A percentile compares a stretch with the other conserved stretches of the same genome.
Conservation (phyloP, 2,113 vertebrate genomes). For the Oreochromis niloticus region DNA sequence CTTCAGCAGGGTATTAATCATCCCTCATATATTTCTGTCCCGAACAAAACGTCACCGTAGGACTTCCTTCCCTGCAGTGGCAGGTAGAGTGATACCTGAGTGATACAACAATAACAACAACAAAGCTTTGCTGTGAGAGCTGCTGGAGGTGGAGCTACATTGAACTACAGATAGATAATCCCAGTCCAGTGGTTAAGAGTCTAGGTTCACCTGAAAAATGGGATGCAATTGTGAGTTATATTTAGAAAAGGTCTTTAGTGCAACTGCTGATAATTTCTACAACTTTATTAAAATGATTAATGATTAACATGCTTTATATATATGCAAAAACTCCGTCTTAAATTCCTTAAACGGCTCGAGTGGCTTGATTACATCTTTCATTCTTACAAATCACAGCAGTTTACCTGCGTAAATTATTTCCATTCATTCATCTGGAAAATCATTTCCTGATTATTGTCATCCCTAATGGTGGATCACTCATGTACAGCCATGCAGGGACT, state of each 20-base stretch:
- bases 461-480: background rate
- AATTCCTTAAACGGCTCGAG: background rate
- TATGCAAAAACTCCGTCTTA: background rate
- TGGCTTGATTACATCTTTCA: background rate
- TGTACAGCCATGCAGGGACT: background rate
- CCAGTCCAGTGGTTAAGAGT: background rate
- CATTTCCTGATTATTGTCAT: background rate
- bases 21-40: background rate
- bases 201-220: background rate
- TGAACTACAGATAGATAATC: background rate
- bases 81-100: background rate
- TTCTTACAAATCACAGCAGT: background rate
- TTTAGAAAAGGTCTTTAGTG: background rate
- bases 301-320: background rate
- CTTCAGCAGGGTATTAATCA: background rate
- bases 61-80: background rate
- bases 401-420: background rate
- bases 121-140: background rate
- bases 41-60: constrained; percentile 38
- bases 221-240: background rate
- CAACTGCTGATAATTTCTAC: background rate
- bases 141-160: background rate
- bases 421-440: background rate
- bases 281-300: background rate
- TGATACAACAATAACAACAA: background rate